Percentiles rank a stretch among this genome's conserved stretches.
Conservation (phyloP, 2,797 vertebrate species). For the Acestrorhynchus altus region DNA sequence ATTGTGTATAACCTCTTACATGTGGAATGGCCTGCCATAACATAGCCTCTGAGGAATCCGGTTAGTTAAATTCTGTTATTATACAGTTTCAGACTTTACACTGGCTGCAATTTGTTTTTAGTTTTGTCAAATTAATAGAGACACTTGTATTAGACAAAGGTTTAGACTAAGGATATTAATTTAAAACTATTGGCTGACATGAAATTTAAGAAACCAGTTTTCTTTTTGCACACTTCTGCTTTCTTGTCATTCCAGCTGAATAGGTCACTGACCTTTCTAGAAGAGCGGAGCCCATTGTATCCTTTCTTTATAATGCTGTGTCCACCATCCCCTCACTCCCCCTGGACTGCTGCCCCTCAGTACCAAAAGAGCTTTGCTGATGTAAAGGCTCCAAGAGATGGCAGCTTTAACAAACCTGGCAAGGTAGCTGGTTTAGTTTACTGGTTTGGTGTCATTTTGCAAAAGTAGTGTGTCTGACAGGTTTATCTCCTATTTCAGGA, state of each 20-base stretch:
- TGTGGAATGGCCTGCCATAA: neutral
- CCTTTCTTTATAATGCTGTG: slow-evolving; percentile 83
- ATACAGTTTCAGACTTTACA: neutral
- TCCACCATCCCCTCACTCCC: slow-evolving; percentile 79
- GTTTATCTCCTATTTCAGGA: slow-evolving; percentile 64
- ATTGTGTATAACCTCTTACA: neutral
- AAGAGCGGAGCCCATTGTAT: slow-evolving; percentile 65
- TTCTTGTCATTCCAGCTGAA: slow-evolving; percentile 66
- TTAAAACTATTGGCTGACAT: too few species aligned
- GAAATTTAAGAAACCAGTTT: too few species aligned
- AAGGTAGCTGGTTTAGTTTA: slow-evolving; percentile 64
- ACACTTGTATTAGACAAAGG: too few species aligned
- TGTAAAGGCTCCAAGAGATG: slow-evolving; percentile 78
- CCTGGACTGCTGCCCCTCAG: slow-evolving; percentile 80
- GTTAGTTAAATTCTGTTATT: neutral
- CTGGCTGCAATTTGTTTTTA: neutral
- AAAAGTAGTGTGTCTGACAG: neutral
- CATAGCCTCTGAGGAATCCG: neutral
- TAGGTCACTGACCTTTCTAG: slow-evolving; percentile 77
- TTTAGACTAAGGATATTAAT: too few species aligned
- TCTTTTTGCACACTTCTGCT: neutral
- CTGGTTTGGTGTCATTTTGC: neutral
- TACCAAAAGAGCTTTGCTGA: slow-evolving; percentile 71
- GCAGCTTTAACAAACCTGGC: slow-evolving; percentile 80
- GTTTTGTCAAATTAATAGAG: too few species aligned